Evolutionary conservation across 2,888 invertebrate genomes (phyloP).

Genomic region (Cryptocephalus moraei): DNA sequence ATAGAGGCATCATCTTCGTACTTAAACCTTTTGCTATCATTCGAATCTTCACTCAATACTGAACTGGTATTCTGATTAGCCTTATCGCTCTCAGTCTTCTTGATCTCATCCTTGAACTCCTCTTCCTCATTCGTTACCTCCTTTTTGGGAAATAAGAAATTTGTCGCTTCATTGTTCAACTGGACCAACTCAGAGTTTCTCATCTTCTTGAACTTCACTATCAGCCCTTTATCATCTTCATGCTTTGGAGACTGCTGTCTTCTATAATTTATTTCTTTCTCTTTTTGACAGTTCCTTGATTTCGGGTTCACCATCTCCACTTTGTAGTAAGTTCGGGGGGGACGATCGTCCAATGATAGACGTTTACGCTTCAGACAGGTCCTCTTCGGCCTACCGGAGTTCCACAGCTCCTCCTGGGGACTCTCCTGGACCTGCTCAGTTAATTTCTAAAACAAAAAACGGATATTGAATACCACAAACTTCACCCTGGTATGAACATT

Average conservation of each 20-base stretch:
- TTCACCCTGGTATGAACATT: too few relatives aligned
- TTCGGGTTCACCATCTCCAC: slow-evolving; percentile 63
- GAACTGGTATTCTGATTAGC: slow-evolving; percentile 3
- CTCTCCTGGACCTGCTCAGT: slow-evolving; percentile 12
- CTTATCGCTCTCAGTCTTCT: slow-evolving; percentile 9
- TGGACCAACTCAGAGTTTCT: slow-evolving; percentile 63
- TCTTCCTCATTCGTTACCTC: slow-evolving; percentile 48
- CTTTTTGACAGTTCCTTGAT: slow-evolving; percentile 27
- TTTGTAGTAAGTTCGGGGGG: slow-evolving; percentile 51
- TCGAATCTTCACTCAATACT: not conserved
- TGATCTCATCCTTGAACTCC: slow-evolving; percentile 27
- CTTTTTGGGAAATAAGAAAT: slow-evolving; percentile 70
- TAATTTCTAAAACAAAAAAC: slow-evolving; percentile 18
- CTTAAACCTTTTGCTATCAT: slow-evolving; percentile 8
- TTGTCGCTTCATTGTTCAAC: slow-evolving; percentile 76
- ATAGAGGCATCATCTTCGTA: slow-evolving; percentile 28
- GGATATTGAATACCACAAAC: too few relatives aligned
- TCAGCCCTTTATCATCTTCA: slow-evolving; percentile 23
- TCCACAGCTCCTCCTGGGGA: slow-evolving; percentile 27
- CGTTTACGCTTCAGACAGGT: slow-evolving; percentile 27
- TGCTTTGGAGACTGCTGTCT: slow-evolving; percentile 14
- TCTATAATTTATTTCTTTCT: slow-evolving; percentile 11
- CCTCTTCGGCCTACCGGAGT: slow-evolving; percentile 33
- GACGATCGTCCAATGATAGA: slow-evolving; percentile 43
- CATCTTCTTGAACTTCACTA: slow-evolving; percentile 67